Evolutionary conservation across 2,113 vertebrate species (phyloP).

Genomic region (Grammomys dolichurus): DNA sequence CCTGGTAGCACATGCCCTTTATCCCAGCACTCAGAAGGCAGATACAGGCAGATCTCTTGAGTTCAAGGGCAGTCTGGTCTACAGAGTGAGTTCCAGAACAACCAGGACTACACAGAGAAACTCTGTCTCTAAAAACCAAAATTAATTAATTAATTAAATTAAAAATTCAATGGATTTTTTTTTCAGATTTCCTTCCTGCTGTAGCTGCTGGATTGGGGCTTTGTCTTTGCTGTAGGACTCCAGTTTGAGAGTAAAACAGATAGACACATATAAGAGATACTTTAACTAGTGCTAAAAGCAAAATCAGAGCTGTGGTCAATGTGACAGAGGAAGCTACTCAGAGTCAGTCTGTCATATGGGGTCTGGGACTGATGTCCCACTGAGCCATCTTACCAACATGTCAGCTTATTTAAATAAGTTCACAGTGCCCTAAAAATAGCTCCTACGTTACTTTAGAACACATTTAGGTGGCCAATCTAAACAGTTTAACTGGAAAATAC

Average conservation of each 20-base stretch:
- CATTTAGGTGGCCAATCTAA: neutral
- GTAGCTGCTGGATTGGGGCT: neutral
- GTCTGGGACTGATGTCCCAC: too few species aligned
- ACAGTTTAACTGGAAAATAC: neutral
- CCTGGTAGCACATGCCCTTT: neutral
- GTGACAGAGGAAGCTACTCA: too few species aligned
- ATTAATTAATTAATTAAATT: neutral
- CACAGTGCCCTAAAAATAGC: neutral
- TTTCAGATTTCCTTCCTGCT: neutral
- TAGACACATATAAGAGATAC: neutral
- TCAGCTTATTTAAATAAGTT: neutral
- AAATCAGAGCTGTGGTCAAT: neutral
- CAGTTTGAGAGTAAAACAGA: fast-evolving
- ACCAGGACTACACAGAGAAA: neutral
- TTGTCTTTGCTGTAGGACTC: neutral
- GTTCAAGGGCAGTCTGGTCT: neutral
- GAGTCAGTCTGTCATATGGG: neutral
- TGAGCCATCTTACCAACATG: neutral
- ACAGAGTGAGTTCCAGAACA: neutral
- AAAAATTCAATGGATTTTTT: neutral
- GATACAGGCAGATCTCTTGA: neutral
- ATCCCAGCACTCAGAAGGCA: neutral
- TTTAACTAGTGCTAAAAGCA: neutral
- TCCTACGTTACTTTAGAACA: neutral
- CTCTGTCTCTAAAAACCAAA: neutral